Conservation (phyloP, 1,140 invertebrate genomes). For the Mya arenaria region DNA sequence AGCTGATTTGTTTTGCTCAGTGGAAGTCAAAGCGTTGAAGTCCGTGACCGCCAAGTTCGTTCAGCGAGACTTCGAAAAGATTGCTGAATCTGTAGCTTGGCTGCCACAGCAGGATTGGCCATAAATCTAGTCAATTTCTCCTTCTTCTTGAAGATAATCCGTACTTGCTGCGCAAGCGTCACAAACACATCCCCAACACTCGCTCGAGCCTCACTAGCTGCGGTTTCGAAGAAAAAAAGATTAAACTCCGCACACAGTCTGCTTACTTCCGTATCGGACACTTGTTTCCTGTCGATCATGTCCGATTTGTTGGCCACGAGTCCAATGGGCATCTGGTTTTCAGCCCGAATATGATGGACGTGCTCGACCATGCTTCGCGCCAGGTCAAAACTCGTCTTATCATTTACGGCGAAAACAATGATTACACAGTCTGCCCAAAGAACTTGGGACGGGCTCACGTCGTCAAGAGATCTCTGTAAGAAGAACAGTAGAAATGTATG, state of each 20-base stretch:
- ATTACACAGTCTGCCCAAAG: slow-evolving; percentile 82
- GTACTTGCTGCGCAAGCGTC: slow-evolving; percentile 62
- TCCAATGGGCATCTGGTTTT: slow-evolving; percentile 96
- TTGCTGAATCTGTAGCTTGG: slow-evolving; percentile 74
- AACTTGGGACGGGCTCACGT: slow-evolving; percentile 82
- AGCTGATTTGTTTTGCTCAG: too few species aligned
- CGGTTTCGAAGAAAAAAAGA: slow-evolving; percentile 69
- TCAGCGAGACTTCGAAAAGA: slow-evolving; percentile 72
- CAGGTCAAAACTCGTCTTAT: slow-evolving; percentile 95
- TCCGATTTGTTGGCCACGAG: slow-evolving; percentile 99
- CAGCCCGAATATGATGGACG: slow-evolving; percentile 94
- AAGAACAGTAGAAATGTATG: too few species aligned
- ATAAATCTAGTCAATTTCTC: slow-evolving; percentile 75
- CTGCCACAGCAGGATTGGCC: slow-evolving; percentile 70
- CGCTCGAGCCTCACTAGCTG: slow-evolving; percentile 72
- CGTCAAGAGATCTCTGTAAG: slow-evolving; percentile 55
- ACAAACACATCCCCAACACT: slow-evolving; percentile 67
- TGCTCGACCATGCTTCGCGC: slow-evolving; percentile 95
- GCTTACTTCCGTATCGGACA: slow-evolving; percentile 60
- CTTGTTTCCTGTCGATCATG: slow-evolving; percentile 82
- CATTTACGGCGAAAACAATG: slow-evolving; percentile 93
- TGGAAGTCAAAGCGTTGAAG: slow-evolving; percentile 75
- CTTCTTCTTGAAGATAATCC: slow-evolving; percentile 65
- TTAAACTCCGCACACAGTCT: slow-evolving; percentile 67
- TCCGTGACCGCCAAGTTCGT: slow-evolving; percentile 70